Conservation (phyloP, 2,113 vertebrate species). For the Phalacrocorax pelagicus region DNA sequence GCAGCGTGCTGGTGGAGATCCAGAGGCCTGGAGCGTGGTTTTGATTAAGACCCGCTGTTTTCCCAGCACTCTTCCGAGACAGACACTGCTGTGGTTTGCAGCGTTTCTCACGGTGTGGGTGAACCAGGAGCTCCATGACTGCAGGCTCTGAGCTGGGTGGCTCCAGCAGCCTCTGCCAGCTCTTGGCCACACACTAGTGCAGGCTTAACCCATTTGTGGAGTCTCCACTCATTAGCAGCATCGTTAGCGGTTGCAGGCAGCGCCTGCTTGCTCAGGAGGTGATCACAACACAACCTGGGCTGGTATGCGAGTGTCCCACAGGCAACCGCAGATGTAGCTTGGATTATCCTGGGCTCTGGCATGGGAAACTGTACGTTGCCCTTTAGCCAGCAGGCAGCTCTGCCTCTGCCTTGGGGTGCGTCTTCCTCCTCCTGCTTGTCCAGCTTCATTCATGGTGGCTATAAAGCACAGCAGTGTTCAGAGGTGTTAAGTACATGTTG, state of each 20-base stretch:
- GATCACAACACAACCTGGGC: neutral
- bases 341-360: neutral
- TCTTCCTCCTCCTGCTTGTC: neutral
- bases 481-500: neutral
- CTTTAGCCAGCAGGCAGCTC: too few species aligned
- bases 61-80: neutral
- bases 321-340: rapidly evolving
- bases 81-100: neutral
- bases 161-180: neutral
- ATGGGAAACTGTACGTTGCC: rapidly evolving
- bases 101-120: neutral
- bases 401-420: neutral
- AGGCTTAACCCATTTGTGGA: neutral
- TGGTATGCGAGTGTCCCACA: neutral
- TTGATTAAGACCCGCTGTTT: neutral
- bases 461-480: neutral
- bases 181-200: neutral
- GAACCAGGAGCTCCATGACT: neutral
- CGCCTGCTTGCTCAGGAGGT: neutral
- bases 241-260: neutral
- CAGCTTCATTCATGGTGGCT: neutral
- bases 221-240: neutral
- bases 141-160: neutral
- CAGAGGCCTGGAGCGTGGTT: neutral
- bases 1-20: neutral